These are phyloP conservation scores for Allolobophora icterica DNA, from an alignment of 2,888 invertebrate species.

Conservation along the genomic window DNA sequence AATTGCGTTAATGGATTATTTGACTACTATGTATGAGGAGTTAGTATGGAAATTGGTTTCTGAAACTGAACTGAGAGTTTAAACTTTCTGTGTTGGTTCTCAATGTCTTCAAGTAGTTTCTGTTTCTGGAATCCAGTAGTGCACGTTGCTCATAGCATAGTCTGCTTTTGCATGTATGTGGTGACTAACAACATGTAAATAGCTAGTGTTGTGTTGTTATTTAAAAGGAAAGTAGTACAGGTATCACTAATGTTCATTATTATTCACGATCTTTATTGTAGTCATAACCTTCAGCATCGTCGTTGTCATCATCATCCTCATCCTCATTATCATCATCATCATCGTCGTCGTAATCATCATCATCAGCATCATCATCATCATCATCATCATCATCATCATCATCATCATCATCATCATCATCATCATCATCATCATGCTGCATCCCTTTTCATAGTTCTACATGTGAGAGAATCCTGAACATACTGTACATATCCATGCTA, in stretches of 20 bases:
- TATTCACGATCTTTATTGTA: not conserved
- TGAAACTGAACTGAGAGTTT: too few relatives aligned
- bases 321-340: conserved; percentile 15
- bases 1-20: not conserved
- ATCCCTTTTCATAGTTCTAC: too few relatives aligned
- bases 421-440: conserved; percentile 13
- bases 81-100: too few relatives aligned
- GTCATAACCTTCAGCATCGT: not conserved
- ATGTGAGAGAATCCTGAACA: too few relatives aligned
- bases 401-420: not conserved
- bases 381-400: conserved; percentile 32
- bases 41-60: too few relatives aligned
- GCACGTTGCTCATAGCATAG: not conserved
- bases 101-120: too few relatives aligned
- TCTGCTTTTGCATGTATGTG: not conserved
- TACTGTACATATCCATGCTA: too few relatives aligned
- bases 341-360: too few relatives aligned
- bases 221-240: not conserved
- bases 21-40: too few relatives aligned
- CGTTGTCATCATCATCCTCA: not conserved
- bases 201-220: not conserved
- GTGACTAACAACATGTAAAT: not conserved
- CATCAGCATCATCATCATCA: too few relatives aligned
- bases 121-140: not conserved
- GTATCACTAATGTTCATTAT: not conserved